Base-by-base conservation (phyloP, 2,797 vertebrate genomes). In the Carapus acus region DNA sequence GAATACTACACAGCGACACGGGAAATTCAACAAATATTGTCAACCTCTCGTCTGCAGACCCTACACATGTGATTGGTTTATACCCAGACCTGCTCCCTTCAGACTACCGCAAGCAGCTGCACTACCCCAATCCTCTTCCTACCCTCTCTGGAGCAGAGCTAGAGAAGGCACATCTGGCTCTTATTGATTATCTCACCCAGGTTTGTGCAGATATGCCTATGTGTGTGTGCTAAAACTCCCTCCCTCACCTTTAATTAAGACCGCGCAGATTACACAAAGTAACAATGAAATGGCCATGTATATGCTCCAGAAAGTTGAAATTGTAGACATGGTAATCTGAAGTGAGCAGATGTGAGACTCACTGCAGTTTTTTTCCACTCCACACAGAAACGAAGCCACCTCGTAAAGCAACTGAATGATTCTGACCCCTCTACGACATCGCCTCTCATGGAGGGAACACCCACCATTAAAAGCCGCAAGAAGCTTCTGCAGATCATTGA, bases 181-280 rank as follows among this genome's bases (percentile, higher is more conserved):
- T 98, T n/a, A 99, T 99, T 43, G 96, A 98, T 85, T 99, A 99
- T 83, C 82, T 99, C 74, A 97, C 96, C 2, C 96, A 97, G 90
- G 96, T 86, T 11, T 56, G 69, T 59, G 16, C 47, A 0, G 34
- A 8, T 36, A 27, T 36, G 38, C 21, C 21, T 34, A 9, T 38
- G 40, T 36, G 14, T 36, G 13, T n/a, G 34, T n/a, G 13, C n/a
- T n/a, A n/a, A n/a, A n/a, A n/a, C n/a, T n/a, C n/a, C n/a, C n/a
- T n/a, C n/a, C n/a, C n/a, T n/a, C n/a, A n/a, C n/a, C n/a, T n/a
- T n/a, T n/a, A n/a, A n/a, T n/a, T n/a, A n/a, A n/a, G n/a, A n/a
- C n/a, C n/a, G n/a, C n/a, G n/a, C n/a, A n/a, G n/a, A n/a, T n/a
- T n/a, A n/a, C n/a, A n/a, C n/a, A n/a, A n/a, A n/a, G n/a, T n/a